A percentile compares a stretch with the other conserved stretches of the same genome.
These are phyloP conservation scores for Polypterus senegalus DNA, from an alignment of 2,113 vertebrate species.

Conservation along the genomic window DNA sequence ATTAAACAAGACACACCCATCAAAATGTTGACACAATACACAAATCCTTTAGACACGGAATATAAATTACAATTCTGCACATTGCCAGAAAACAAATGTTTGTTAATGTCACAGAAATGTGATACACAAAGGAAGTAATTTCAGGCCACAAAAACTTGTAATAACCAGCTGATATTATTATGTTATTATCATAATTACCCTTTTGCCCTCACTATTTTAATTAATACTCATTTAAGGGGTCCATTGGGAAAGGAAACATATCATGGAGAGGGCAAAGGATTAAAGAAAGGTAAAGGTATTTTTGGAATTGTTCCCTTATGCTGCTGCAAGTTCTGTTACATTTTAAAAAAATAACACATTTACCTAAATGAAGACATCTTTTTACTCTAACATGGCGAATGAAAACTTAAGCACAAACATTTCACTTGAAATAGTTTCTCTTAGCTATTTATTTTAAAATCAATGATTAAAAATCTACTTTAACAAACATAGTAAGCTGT, in stretches of 20 bases:
- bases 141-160: constrained; percentile 46
- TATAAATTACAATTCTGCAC: constrained; percentile 31
- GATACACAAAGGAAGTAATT: constrained; percentile 53
- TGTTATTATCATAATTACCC: constrained; percentile 65
- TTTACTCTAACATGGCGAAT: constrained; percentile 11
- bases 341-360: constrained; percentile 1
- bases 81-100: constrained; percentile 39
- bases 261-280: constrained; percentile 26
- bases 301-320: constrained; percentile 53
- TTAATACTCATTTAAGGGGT: constrained; percentile 48
- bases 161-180: constrained; percentile 55
- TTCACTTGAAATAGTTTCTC: constrained; percentile 2
- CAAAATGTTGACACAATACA: too few relatives aligned
- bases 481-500: constrained; percentile 54
- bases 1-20: too few relatives aligned
- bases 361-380: constrained; percentile 12
- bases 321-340: constrained; percentile 20
- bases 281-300: constrained; percentile 45
- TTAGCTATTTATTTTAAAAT: constrained; percentile 39
- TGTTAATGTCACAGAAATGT: constrained; percentile 44
- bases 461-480: constrained; percentile 50
- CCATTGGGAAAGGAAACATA: constrained; percentile 27
- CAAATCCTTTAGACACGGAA: too few relatives aligned
- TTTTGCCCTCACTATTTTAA: constrained; percentile 56
- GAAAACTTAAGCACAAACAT: neutral